Conservation (phyloP, 2,113 vertebrate species). For the Anoplopoma fimbria region DNA sequence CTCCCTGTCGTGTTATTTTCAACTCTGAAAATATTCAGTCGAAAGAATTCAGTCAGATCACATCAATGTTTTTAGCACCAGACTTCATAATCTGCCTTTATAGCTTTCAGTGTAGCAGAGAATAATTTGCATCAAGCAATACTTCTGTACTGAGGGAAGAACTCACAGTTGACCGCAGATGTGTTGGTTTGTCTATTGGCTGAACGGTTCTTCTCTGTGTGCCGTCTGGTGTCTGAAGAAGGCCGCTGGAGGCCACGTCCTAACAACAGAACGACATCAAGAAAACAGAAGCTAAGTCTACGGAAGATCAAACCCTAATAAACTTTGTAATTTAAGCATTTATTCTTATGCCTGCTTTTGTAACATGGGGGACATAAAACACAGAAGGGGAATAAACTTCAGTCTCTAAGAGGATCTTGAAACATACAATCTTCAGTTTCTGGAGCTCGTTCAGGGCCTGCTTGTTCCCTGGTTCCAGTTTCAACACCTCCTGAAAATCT, state of each 20-base stretch:
- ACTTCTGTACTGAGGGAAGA: neutral
- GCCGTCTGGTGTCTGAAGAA: constrained; percentile 60
- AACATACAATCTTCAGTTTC: constrained; percentile 88
- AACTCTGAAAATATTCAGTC: too few relatives aligned
- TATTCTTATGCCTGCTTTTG: neutral
- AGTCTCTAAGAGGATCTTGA: neutral
- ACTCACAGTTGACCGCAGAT: constrained; percentile 89
- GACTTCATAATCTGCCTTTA: neutral
- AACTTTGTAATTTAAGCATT: neutral
- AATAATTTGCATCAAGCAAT: neutral
- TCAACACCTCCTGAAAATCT: constrained; percentile 94
- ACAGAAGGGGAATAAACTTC: neutral
- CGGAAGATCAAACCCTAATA: neutral
- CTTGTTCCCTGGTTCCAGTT: constrained; percentile 96
- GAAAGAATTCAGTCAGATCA: neutral
- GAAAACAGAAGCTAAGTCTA: neutral
- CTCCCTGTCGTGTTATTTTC: neutral
- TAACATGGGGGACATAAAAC: neutral
- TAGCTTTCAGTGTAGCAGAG: neutral
- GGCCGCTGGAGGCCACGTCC: constrained; percentile 80
- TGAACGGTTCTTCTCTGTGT: constrained; percentile 86
- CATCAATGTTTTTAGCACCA: neutral
- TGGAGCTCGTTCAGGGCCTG: constrained; percentile 92
- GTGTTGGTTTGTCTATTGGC: constrained; percentile 84
- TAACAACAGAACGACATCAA: constrained; percentile 61